A percentile compares a stretch with the other conserved stretches of the same genome.
Conservation (phyloP, 2,888 invertebrate genomes). For the Saturnia pavonia region DNA sequence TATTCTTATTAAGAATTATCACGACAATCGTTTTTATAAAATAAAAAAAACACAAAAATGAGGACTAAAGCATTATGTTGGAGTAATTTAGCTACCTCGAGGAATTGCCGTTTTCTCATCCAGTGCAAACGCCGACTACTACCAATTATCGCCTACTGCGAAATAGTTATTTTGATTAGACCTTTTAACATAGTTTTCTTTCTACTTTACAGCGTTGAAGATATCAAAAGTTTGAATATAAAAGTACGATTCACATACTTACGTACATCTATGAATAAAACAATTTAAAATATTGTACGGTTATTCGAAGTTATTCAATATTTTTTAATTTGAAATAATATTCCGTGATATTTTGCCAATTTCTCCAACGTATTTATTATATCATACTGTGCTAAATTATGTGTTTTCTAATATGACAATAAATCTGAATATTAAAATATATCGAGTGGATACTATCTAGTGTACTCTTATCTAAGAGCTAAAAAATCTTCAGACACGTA, state of each 20-base stretch:
- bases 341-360: too few species aligned
- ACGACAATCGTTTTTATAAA: neutral
- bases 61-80: neutral
- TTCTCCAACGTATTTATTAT: too few species aligned
- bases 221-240: conserved; percentile 19
- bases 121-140: conserved; percentile 20
- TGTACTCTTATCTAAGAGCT: too few species aligned
- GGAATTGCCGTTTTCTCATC: conserved; percentile 34
- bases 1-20: neutral
- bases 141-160: conserved; percentile 50
- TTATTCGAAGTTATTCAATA: too few species aligned
- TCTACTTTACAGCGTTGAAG: conserved; percentile 31
- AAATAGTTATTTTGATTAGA: conserved; percentile 55
- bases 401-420: too few species aligned
- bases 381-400: too few species aligned
- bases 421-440: too few species aligned
- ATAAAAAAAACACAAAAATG: neutral
- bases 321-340: too few species aligned
- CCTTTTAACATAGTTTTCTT: conserved; percentile 45
- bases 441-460: too few species aligned
- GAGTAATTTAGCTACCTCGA: conserved; percentile 1
- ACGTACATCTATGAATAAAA: neutral
- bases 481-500: too few species aligned
- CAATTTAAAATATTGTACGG: neutral
- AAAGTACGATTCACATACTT: conserved; percentile 16